These are phyloP conservation scores for Acrocera orbiculus DNA, from an alignment of 2,888 invertebrate species.

Conservation along the genomic window DNA sequence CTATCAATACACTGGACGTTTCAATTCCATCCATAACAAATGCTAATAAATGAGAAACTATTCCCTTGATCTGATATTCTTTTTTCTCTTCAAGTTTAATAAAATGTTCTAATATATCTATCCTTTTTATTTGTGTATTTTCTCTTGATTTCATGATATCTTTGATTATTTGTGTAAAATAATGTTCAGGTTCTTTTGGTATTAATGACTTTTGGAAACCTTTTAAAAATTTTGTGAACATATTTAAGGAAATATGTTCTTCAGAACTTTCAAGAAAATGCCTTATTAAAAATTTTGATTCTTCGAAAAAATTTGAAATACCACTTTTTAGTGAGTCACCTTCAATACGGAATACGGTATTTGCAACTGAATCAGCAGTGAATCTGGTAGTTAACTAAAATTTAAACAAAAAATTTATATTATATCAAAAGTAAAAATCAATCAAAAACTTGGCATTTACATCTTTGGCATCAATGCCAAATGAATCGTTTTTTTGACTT, in stretches of 20 bases:
- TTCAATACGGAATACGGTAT: slow-evolving; percentile 24
- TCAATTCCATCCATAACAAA: slow-evolving; percentile 28
- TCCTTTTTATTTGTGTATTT: slow-evolving; percentile 10
- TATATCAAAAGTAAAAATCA: too few species aligned
- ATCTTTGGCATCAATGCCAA: slow-evolving; percentile 25
- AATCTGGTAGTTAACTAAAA: slow-evolving; percentile 19
- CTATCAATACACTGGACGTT: slow-evolving; percentile 21
- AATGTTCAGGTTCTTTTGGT: too few species aligned
- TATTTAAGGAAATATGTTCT: slow-evolving; percentile 7
- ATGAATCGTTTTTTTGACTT: slow-evolving; percentile 16
- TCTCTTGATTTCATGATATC: slow-evolving; percentile 11
- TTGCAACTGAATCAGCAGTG: slow-evolving; percentile 19
- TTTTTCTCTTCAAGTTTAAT: slow-evolving; percentile 13
- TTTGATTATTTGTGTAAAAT: slow-evolving; percentile 12
- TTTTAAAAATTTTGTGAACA: slow-evolving; percentile 7
- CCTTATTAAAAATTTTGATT: slow-evolving; percentile 8
- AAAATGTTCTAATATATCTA: slow-evolving; percentile 15
- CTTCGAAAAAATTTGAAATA: slow-evolving; percentile 8
- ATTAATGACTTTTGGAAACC: too few species aligned
- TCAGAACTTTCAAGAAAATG: neutral
- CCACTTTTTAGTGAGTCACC: slow-evolving; percentile 16
- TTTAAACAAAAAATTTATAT: too few species aligned
- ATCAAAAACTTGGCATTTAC: slow-evolving; percentile 26
- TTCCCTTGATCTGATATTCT: too few species aligned
- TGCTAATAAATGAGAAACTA: slow-evolving; percentile 23